These are phyloP conservation scores for Trialeurodes vaporariorum DNA, from an alignment of 1,140 invertebrate genomes.

Conservation along the genomic window DNA sequence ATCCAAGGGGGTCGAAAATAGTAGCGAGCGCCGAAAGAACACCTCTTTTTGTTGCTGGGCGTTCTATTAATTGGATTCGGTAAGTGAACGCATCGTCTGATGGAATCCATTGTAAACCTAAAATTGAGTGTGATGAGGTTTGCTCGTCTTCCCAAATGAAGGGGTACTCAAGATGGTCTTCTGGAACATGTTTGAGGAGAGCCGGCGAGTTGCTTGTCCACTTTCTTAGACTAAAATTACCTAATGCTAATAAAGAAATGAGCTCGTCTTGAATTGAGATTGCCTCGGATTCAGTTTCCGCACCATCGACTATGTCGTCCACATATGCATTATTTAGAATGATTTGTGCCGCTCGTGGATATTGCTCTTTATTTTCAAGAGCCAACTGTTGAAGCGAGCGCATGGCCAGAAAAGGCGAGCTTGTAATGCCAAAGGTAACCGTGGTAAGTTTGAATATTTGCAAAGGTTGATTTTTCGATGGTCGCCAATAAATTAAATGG, in stretches of 20 bases:
- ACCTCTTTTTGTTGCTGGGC: no score
- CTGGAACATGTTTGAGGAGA: no score
- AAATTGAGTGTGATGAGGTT: no score
- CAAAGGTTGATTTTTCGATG: no score
- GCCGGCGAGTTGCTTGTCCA: slow-evolving; percentile 7
- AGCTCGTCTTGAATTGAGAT: slow-evolving; percentile 17
- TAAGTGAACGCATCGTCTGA: slow-evolving; percentile 4
- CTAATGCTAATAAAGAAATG: slow-evolving; percentile 14
- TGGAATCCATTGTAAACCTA: slow-evolving; percentile 13
- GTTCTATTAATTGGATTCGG: no score
- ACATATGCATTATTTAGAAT: slow-evolving; percentile 2
- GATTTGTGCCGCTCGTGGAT: slow-evolving; percentile 22
- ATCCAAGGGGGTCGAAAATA: no score
- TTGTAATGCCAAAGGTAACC: slow-evolving; percentile 29
- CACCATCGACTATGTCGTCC: slow-evolving; percentile 34
- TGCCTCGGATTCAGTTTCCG: slow-evolving; percentile 18
- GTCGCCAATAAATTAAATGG: no score
- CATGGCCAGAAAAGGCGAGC: slow-evolving; percentile 30
- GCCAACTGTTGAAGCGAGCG: slow-evolving; percentile 29
- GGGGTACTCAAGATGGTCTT: no score
- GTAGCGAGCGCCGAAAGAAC: no score
- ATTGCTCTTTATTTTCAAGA: slow-evolving; percentile 22
- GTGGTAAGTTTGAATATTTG: slow-evolving; percentile 26
- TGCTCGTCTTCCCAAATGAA: no score
- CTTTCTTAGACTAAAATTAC: no score